Evolutionary conservation across 2,888 invertebrate genomes (phyloP).

Genomic region (Drosophila koepferae): DNA sequence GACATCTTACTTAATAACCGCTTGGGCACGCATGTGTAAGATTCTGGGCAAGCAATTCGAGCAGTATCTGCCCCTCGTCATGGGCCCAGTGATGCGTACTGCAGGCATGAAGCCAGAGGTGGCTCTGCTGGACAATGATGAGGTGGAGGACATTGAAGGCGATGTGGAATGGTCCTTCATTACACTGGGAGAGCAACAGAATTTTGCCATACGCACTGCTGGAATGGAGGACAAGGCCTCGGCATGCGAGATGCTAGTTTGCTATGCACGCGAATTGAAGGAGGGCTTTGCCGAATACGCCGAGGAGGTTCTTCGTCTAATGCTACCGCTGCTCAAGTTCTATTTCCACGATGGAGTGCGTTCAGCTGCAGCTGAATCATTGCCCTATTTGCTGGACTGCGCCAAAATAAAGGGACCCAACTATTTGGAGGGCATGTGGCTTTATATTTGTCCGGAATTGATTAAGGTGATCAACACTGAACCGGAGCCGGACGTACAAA

Average conservation of each 20-base stretch:
- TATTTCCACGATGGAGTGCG: constrained; percentile 95
- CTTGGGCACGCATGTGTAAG: constrained; percentile 99
- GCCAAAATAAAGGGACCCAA: constrained; percentile 91
- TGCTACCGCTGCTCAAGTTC: constrained; percentile 94
- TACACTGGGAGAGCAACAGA: constrained; percentile 95
- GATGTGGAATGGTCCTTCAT: constrained; percentile 96
- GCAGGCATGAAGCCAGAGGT: constrained; percentile 96
- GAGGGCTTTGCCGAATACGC: constrained; percentile 89
- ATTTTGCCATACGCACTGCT: constrained; percentile 95
- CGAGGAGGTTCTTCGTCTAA: constrained; percentile 91
- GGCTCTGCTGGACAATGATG: constrained; percentile 92
- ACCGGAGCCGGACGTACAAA: constrained; percentile 93
- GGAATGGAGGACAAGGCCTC: constrained; percentile 96
- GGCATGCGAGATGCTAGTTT: constrained; percentile 97
- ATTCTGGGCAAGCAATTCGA: constrained; percentile 94
- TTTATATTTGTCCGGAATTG: constrained; percentile 92
- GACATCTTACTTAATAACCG: constrained; percentile 98
- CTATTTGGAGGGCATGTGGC: constrained; percentile 90
- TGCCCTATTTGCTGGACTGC: constrained; percentile 94
- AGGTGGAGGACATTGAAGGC: constrained; percentile 91
- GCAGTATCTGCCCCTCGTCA: constrained; percentile 95
- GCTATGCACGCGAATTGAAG: constrained; percentile 95
- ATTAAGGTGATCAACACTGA: constrained; percentile 94
- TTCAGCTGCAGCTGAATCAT: constrained; percentile 93
- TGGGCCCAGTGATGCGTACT: constrained; percentile 94